Base-by-base conservation (phyloP, 1,140 invertebrate species). In the Drosophila nasuta region DNA sequence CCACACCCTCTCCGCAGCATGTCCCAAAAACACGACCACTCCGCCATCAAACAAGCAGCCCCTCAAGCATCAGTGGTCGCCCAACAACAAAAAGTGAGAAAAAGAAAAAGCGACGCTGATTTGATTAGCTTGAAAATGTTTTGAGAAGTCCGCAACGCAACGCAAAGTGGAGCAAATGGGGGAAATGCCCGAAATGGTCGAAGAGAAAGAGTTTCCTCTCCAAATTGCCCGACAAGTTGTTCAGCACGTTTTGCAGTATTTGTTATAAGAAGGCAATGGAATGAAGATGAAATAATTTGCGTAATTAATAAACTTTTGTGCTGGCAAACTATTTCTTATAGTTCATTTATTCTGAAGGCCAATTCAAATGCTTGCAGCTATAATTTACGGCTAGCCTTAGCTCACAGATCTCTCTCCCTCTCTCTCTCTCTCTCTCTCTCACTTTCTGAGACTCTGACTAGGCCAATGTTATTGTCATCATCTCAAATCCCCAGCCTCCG, bases 51-150 rank as follows among this genome's bases (percentile, higher is more conserved):
- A 33, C 7, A 33, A 17, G 28, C 65, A 43, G 5, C 13, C 33
- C 51, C 51, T 54, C 28, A 54, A 25, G 7, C 54, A 20, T n/a
- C 54, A 20, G 4, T 35, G 33, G 35, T 56, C 49, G 30, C 52
- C 15, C 3, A 25, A 25, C 20, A 41, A 20, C 35, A 38, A 3
- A 10, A 8, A 38, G 30, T 7, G 30, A 38, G 10, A 38, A 38
- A 57, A 57, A 20, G 41, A 59, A 52, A 77, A 71, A 65, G 69
- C 62, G 57, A 41, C 56, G 64, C 73, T 80, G 83, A 87, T 82
- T 87, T 88, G 83, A 87, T 87, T 87, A 81, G 68, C 76, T 62
- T 30, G 60, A 69, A 77, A 86, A 72, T 79, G 75, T 63, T 78
- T 79, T 41, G 20, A 41, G 35, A 38, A 38, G 48, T 10, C 28